Evolutionary conservation across 1,140 invertebrate species (phyloP).

Genomic region (Archivesica marissinica): DNA sequence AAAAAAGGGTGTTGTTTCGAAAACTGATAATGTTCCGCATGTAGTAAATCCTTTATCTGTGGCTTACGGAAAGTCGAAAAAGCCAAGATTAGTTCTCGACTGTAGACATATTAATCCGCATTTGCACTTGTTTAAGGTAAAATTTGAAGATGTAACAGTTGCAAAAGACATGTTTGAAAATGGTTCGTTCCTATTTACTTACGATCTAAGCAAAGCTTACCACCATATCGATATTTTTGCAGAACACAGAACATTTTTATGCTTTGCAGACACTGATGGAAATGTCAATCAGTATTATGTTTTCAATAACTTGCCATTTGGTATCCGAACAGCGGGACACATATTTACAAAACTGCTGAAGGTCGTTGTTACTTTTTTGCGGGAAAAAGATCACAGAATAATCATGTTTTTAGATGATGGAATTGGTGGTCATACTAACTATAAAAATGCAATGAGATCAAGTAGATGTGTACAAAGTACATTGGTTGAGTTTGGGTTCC

Average conservation of each 20-base stretch:
- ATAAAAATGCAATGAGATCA: neutral
- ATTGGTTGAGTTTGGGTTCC: neutral
- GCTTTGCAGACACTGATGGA: neutral
- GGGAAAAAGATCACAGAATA: conserved; percentile 3
- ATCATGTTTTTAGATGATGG: conserved; percentile 19
- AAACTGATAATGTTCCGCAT: neutral
- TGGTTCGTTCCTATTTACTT: conserved; percentile 33
- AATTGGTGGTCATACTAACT: conserved; percentile 1
- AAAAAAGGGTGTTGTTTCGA: neutral
- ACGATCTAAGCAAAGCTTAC: conserved; percentile 45
- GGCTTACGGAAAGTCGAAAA: neutral
- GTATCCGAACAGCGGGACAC: conserved; percentile 11
- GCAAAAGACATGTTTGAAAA: conserved; percentile 27
- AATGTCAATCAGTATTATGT: neutral
- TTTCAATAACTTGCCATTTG: conserved; percentile 16
- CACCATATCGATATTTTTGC: conserved; percentile 49
- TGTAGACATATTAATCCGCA: conserved; percentile 27
- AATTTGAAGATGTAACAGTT: conserved; percentile 57
- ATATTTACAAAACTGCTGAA: conserved; percentile 16
- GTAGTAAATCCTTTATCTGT: conserved; percentile 16
- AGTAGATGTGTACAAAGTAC: neutral
- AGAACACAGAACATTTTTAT: conserved; percentile 17
- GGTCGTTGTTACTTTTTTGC: neutral
- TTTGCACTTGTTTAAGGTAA: conserved; percentile 45
- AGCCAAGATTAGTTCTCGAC: conserved; percentile 19